Conservation (phyloP, 2,113 vertebrate genomes). For the Clupea harengus region DNA sequence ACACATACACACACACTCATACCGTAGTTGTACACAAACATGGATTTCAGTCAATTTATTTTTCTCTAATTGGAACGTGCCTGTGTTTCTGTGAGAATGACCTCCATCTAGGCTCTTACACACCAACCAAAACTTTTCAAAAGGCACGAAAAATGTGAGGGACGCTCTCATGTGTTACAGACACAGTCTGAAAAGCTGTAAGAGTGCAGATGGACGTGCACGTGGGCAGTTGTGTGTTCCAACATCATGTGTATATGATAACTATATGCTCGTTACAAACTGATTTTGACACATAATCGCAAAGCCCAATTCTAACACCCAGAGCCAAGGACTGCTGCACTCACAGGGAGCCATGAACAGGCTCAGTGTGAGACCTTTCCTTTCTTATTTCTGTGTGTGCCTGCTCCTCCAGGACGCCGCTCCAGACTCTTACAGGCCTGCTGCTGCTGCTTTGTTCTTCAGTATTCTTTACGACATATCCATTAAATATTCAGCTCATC, state of each 20-base stretch:
- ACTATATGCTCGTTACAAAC: background rate
- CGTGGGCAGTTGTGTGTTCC: background rate
- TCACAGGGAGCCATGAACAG: background rate
- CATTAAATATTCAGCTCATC: slow-evolving; percentile 35
- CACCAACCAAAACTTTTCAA: too few relatives aligned
- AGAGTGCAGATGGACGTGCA: too few relatives aligned
- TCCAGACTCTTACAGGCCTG: background rate
- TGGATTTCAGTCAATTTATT: background rate
- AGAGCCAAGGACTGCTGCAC: background rate
- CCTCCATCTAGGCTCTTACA: too few relatives aligned
- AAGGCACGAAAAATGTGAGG: too few relatives aligned
- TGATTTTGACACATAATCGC: background rate
- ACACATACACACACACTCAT: background rate
- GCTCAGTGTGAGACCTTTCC: background rate
- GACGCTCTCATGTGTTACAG: too few relatives aligned
- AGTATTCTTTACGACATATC: slow-evolving; percentile 30
- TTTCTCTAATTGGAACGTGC: background rate
- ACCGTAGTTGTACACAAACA: background rate
- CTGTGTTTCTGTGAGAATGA: background rate
- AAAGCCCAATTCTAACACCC: background rate
- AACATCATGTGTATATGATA: background rate
- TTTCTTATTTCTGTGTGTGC: background rate
- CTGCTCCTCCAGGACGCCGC: background rate
- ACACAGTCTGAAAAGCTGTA: too few relatives aligned
- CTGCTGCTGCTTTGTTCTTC: slow-evolving; percentile 3